A percentile compares a stretch with the other conserved stretches of the same genome.
These are phyloP conservation scores for Brenthis daphne DNA, from an alignment of 2,888 invertebrate species.

Conservation along the genomic window DNA sequence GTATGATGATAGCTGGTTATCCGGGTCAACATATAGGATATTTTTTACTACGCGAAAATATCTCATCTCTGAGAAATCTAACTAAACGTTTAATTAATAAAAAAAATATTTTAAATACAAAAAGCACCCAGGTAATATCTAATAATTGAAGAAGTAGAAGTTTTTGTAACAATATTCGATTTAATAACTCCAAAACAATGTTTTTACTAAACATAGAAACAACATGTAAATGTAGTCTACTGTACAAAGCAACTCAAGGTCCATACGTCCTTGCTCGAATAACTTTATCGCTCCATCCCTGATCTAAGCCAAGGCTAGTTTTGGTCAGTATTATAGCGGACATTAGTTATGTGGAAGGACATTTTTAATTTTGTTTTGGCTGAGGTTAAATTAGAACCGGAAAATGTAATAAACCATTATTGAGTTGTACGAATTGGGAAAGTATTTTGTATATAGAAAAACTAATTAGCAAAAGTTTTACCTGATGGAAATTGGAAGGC, in stretches of 20 bases:
- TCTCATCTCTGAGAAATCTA: no score
- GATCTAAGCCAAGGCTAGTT: slow-evolving; percentile 39
- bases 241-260: slow-evolving; percentile 29
- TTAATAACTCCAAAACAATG: no score
- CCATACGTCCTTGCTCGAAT: slow-evolving; percentile 36
- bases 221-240: slow-evolving; percentile 16
- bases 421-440: slow-evolving; percentile 2
- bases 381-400: slow-evolving; percentile 3
- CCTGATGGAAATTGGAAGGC: no score
- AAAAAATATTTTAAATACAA: no score
- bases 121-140: no score
- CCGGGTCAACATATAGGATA: no score
- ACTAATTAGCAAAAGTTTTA: no score
- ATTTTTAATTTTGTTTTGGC: slow-evolving; percentile 20
- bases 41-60: no score
- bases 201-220: not conserved
- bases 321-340: slow-evolving; percentile 23
- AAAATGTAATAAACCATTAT: slow-evolving; percentile 5
- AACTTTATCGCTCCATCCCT: slow-evolving; percentile 34
- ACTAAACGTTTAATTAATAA: no score
- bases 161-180: no score
- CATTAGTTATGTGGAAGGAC: slow-evolving; percentile 22
- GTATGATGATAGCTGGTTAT: no score
- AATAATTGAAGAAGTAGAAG: no score
- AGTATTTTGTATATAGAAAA: not conserved